Evolutionary conservation across 37 sponge, comb jelly and placozoan species (phyloP).

Genomic region (Beroe forskalii): DNA sequence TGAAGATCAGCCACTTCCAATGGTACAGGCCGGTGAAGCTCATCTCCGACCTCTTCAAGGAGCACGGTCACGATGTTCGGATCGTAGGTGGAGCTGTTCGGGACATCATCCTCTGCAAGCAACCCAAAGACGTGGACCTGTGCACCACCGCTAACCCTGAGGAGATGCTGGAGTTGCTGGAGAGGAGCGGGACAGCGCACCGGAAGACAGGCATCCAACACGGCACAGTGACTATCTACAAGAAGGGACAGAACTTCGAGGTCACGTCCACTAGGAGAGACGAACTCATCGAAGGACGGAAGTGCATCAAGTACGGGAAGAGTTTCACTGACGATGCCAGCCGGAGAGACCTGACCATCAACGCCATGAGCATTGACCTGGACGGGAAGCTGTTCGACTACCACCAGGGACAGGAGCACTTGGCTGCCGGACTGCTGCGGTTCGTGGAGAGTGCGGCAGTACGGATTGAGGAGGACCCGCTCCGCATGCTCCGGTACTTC

Average conservation of each 20-base stretch:
- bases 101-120: constrained; percentile 5
- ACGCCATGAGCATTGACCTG: constrained; percentile 30
- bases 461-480: constrained; percentile 6
- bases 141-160: constrained; percentile 30
- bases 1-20: not conserved
- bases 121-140: constrained; percentile 40
- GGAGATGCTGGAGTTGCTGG: constrained; percentile 41
- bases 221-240: constrained; percentile 30
- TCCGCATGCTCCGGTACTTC: constrained; percentile 51
- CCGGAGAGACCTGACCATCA: constrained; percentile 40
- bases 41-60: not conserved
- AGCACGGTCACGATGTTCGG: not conserved
- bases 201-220: constrained; percentile 35
- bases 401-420: constrained; percentile 8
- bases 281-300: not conserved
- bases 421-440: not conserved
- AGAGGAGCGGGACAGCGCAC: not conserved
- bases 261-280: constrained; percentile 3
- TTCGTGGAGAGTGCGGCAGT: constrained; percentile 10
- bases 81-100: constrained; percentile 39
- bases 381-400: constrained; percentile 16
- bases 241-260: constrained; percentile 1
- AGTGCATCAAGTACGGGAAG: not conserved
- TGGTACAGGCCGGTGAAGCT: not conserved
- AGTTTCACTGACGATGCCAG: constrained; percentile 4